Percentiles rank a stretch among this genome's conserved stretches.
phyloP scores from a whole-genome alignment of 2,797 vertebrate genomes.

The Coranthus polyacanthus region DNA sequence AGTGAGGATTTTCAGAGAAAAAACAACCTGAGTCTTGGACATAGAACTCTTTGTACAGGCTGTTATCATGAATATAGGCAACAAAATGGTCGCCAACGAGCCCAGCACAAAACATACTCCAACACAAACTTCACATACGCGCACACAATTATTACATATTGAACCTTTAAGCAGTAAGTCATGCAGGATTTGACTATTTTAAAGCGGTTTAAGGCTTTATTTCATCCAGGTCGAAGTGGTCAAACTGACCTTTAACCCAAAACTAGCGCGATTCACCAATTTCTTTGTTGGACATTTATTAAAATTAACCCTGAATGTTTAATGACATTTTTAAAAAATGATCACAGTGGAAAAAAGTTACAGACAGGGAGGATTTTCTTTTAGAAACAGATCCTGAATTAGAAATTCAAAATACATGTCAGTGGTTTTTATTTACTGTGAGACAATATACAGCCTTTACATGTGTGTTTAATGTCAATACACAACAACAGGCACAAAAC shows the following conservation, averaged over 20 bases:
- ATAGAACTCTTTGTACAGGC: too few relatives aligned
- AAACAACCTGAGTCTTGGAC: too few relatives aligned
- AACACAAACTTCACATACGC: too few relatives aligned
- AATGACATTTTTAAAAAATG: slow-evolving; percentile 10
- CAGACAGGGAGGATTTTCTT: not conserved
- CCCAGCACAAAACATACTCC: too few relatives aligned
- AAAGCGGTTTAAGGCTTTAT: not conserved
- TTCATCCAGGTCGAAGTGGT: not conserved
- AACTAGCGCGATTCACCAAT: too few relatives aligned
- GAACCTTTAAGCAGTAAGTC: not conserved
- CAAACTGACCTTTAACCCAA: too few relatives aligned
- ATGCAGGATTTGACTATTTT: not conserved
- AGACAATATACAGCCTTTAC: slow-evolving; percentile 57
- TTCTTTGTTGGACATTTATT: too few relatives aligned
- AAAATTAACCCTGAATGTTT: not conserved
- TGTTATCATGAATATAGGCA: too few relatives aligned
- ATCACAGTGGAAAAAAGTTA: not conserved
- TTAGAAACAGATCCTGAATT: slow-evolving; percentile 47
- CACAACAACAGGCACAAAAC: slow-evolving; percentile 66
- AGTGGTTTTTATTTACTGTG: slow-evolving; percentile 67
- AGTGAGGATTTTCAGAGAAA: too few relatives aligned
- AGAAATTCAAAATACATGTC: slow-evolving; percentile 52
- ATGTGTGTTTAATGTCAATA: slow-evolving; percentile 49
- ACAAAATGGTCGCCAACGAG: too few relatives aligned
- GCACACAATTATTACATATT: not conserved